Conservation (phyloP, 1,140 invertebrate genomes). For the Drosophila varians region DNA sequence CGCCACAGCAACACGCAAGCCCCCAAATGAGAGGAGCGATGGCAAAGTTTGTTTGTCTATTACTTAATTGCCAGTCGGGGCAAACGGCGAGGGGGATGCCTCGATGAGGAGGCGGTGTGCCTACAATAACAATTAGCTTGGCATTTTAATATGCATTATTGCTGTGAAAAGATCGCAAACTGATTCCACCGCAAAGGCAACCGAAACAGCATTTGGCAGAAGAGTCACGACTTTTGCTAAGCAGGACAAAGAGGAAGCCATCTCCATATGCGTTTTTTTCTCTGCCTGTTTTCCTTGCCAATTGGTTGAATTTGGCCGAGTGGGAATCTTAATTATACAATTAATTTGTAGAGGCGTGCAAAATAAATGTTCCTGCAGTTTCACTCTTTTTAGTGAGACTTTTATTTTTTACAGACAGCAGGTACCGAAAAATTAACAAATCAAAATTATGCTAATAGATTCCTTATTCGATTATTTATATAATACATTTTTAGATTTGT, state of each 20-base stretch:
- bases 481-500: constrained; percentile 39
- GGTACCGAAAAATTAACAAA: constrained; percentile 17
- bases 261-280: constrained; percentile 55
- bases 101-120: constrained; percentile 18
- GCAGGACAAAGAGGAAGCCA: constrained; percentile 28
- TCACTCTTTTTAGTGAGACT: neutral
- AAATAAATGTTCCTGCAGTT: constrained; percentile 11
- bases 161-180: constrained; percentile 75
- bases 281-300: constrained; percentile 11
- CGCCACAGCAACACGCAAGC: constrained; percentile 58
- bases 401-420: constrained; percentile 6
- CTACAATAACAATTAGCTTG: constrained; percentile 79
- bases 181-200: constrained; percentile 58
- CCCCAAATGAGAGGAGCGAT: constrained; percentile 10
- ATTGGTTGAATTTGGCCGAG: constrained; percentile 14
- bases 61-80: constrained; percentile 70
- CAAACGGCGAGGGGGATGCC: constrained; percentile 5
- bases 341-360: constrained; percentile 62
- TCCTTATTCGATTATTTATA: constrained; percentile 24
- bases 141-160: constrained; percentile 82
- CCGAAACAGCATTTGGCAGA: constrained; percentile 27
- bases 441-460: constrained; percentile 14
- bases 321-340: constrained; percentile 69
- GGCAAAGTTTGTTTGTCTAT: constrained; percentile 62
- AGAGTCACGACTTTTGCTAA: constrained; percentile 66